Conservation (phyloP, 2,888 invertebrate genomes). For the Rambutsinella grinnellia region DNA sequence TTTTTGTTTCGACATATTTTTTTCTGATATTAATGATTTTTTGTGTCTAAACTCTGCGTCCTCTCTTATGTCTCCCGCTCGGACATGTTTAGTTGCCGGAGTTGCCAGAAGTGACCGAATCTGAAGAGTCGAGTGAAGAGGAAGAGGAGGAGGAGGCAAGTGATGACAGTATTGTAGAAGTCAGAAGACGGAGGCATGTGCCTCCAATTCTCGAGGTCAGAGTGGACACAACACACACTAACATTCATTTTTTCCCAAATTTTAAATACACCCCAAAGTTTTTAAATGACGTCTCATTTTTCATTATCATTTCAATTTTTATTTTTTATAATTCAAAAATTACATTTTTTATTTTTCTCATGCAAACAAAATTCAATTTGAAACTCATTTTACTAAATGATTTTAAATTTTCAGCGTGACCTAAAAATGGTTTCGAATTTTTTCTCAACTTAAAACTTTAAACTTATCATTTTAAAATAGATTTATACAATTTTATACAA, state of each 20-base stretch:
- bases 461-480: no score
- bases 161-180: constrained; percentile 63
- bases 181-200: constrained; percentile 53
- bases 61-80: constrained; percentile 23
- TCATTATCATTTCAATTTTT: not conserved
- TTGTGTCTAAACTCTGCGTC: not conserved
- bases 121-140: constrained; percentile 62
- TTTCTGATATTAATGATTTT: not conserved
- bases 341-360: not conserved
- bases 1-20: not conserved
- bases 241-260: constrained; percentile 12
- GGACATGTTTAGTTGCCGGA: constrained; percentile 62
- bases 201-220: constrained; percentile 63
- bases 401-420: no score
- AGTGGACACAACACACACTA: constrained; percentile 58
- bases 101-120: constrained; percentile 65
- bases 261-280: not conserved
- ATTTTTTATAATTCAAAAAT: not conserved
- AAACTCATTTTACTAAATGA: constrained; percentile 3
- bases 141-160: constrained; percentile 62
- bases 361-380: not conserved
- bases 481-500: no score
- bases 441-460: no score
- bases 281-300: constrained; percentile 3
- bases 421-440: no score